Evolutionary conservation across 2,888 invertebrate genomes (phyloP), one percentile per base, ranked within the genome.

Genomic region (Drosophila infuscata): DNA sequence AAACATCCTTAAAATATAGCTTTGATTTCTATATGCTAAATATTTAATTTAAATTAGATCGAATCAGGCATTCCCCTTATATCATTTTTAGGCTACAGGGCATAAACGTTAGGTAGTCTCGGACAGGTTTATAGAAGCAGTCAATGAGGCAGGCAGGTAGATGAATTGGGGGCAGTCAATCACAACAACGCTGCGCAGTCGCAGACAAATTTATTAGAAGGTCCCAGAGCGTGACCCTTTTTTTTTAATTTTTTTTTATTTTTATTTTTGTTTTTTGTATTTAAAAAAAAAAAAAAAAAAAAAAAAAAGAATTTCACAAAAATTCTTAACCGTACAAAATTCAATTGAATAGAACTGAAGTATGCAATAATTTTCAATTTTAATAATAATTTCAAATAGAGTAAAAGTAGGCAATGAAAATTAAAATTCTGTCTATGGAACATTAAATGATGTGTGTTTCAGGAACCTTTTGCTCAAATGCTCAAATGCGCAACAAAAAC

Each of bases 151-250:
- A 60, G 57, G 68, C 71, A 82, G 82, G 75, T 82, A 83, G 83
- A 79, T 73, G 61, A 62, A 79, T 76, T 80, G 74, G 83, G 76
- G 82, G 81, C 78, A 80, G 80, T 89, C 87, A 89, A 87, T 87
- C 89, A 87, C 89, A 78, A 61, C 70, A 72, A 49, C 81, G 54
- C 58, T 41, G 66, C 56, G 61, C 35, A 62, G 65, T 20, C 51
- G 67, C 79, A 82, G 64, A 89, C 88, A 70, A 85, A 87, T 89
- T 89, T 89, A 87, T 87, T 87, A 83, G 76, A 71, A 72, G 60
- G 54, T 49, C 70, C 51, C 72, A 59, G 58, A 74, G 66, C 77
- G 70, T 85, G 83, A 82, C 82, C 83, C 82, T 82, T 88, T 83
- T 72, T 53, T 43, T 73, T 63, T 41, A 52, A n/a, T n/a, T n/a